Evolutionary conservation across 1,140 invertebrate genomes (phyloP).

Genomic region (Dendroctonus valens): DNA sequence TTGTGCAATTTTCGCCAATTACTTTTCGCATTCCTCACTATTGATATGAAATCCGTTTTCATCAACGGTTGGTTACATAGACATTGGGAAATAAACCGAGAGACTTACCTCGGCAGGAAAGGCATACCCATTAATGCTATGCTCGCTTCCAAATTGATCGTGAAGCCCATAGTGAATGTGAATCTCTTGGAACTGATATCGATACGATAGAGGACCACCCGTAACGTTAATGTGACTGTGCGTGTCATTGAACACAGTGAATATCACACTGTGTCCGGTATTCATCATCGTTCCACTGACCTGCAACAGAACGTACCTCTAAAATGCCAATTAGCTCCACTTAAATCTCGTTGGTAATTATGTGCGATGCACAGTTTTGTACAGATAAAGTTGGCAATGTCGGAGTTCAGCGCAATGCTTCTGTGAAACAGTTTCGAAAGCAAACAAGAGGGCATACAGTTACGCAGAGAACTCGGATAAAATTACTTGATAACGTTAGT

Average conservation of each 20-base stretch:
- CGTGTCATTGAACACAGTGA: conserved; percentile 83
- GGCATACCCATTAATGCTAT: conserved; percentile 85
- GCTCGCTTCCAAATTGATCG: conserved; percentile 85
- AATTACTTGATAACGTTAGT: conserved; percentile 7
- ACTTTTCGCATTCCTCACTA: not conserved
- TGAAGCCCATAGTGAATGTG: conserved; percentile 85
- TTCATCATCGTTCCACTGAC: conserved; percentile 84
- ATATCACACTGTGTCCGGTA: conserved; percentile 91
- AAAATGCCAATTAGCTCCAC: too few species aligned
- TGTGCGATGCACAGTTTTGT: too few species aligned
- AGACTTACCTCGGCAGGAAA: conserved; percentile 87
- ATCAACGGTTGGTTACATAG: not conserved
- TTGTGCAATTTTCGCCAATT: not conserved
- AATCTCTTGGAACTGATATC: conserved; percentile 91
- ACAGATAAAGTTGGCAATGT: too few species aligned
- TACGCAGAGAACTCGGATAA: conserved; percentile 4
- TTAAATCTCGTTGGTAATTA: too few species aligned
- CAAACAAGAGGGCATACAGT: conserved; percentile 1
- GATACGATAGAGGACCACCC: conserved; percentile 91
- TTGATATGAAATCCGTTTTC: not conserved
- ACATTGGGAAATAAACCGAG: not conserved
- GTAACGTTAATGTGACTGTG: conserved; percentile 86
- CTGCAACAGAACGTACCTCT: conserved; percentile 52
- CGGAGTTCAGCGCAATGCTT: not conserved
- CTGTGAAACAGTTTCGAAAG: not conserved